Base-by-base conservation (phyloP, 2,113 vertebrate species). In the Sialia sialis region DNA sequence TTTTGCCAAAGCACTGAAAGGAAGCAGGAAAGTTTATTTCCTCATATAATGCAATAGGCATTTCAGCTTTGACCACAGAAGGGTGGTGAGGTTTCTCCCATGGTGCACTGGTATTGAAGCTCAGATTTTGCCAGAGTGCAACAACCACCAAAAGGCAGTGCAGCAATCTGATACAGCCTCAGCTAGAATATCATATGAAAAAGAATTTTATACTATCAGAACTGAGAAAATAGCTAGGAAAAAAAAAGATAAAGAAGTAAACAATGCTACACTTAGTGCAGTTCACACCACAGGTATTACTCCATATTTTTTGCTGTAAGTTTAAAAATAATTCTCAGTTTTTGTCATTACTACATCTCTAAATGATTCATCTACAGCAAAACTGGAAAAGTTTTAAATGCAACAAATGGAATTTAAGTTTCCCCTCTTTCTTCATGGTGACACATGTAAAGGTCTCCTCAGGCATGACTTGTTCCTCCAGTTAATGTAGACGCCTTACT, bases 81-180 rank as follows among this genome's bases (percentile, higher is more conserved):
- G 16, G 15, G 10, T 48, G 27, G 13, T 6, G 3, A 21, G 39
- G 13, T 27, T 55, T 69, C 13, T 38, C 34, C 41, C 52, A 27
- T 0, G 11, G 43, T 13, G 38, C 5, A 25, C 0, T 11, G 4
- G 8, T n/a, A 75, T 20, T 54, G 30, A 66, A 54, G 20, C 3
- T 26, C 21, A 44, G n/a, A n/a, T 66, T 81, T 38, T 84, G 16
- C 34, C 4, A 39, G 66, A 41, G 51, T 12, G 12, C 59, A 77
- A 59, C 36, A 55, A 21, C 2, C 16, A 44, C 55, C n/a, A 70
- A 60, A 64, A 84, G 11, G n/a, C 19, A 41, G 23, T 9, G 1
- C 2, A 12, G 36, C 36, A 52, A 36, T 51, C 8, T 56, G 30
- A 58, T 27, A 34, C 18, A 87, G 66, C 19, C n/a, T 32, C n/a